Evolutionary conservation across 1,140 invertebrate species (phyloP), one percentile per base, ranked within the genome.

Genomic region (Trialeurodes vaporariorum): DNA sequence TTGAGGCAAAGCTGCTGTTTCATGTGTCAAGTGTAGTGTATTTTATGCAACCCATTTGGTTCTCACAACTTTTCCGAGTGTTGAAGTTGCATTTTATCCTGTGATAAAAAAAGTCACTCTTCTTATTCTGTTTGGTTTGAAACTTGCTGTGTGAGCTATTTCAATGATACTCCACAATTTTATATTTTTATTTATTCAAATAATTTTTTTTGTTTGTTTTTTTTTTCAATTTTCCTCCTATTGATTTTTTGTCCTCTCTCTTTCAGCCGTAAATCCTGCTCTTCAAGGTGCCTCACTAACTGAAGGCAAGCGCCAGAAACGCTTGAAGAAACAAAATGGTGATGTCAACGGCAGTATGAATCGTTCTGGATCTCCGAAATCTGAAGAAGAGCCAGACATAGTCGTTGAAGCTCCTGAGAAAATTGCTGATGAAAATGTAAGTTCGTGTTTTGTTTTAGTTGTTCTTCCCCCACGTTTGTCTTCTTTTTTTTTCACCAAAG

Each of bases 271-370:
- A 60, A 91, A 91, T 77, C 91, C 89, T 22, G 86, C 88, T 59
- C 83, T 85, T 49, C 89, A 92, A 77, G 91, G 90, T 17, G 88
- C 90, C 1, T 92, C 90, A 0, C 77, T 93, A 27, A 92, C 90
- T 26, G 89, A 92, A 75, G 89, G 90, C 11, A 94, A 89, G 74
- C 84, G 85, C 70, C 83, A 81, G 59, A 91, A 85, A 79, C 85
- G 84, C 67, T 87, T 83, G 68, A 90, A 87, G 77, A 86, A 84
- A 72, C 79, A 77, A 66, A 85, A 81, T 64, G 82, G 79, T 1
- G 81, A 79, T 40, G 78, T 80, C 63, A 75, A 76, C 70, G 79
- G 80, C 59, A 74, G 75, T 58, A 59, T 21, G 78, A 80, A 80
- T 62, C 77, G 81, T 27, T 80, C 80, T 1, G 79, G 80, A 64